Conservation (phyloP, 2,797 vertebrate genomes). For the Potorous gilbertii region DNA sequence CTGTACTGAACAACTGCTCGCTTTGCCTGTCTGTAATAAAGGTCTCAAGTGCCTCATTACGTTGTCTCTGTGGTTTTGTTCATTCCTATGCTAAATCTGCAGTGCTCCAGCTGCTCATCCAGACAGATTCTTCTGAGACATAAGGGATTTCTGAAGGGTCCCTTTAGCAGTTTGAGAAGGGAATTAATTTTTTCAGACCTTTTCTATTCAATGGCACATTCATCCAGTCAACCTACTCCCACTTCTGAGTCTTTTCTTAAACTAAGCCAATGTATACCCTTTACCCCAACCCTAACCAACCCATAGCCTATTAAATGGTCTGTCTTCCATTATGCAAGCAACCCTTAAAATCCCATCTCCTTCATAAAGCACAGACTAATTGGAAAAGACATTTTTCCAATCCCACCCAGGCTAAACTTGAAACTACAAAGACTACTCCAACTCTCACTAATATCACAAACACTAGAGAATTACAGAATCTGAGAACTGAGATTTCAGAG, state of each 20-base stretch:
- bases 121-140: background rate
- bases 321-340: background rate
- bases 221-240: background rate
- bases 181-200: background rate
- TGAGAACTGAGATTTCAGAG: background rate
- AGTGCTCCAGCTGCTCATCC: background rate
- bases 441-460: background rate
- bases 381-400: background rate
- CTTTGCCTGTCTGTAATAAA: background rate
- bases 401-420: background rate
- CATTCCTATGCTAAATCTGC: background rate
- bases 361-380: background rate
- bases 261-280: background rate
- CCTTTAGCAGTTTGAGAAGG: background rate
- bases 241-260: background rate
- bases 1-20: background rate
- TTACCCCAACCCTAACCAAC: background rate
- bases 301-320: background rate
- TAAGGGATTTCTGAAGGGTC: background rate
- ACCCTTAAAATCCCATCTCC: background rate
- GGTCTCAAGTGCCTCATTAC: background rate
- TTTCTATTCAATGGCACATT: background rate
- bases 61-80: background rate
- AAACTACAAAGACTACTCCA: background rate
- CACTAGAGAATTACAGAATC: background rate